Evolutionary conservation across 1,140 invertebrate genomes (phyloP), one percentile per base, ranked within the genome.

Genomic region (Lethrus apterus): DNA sequence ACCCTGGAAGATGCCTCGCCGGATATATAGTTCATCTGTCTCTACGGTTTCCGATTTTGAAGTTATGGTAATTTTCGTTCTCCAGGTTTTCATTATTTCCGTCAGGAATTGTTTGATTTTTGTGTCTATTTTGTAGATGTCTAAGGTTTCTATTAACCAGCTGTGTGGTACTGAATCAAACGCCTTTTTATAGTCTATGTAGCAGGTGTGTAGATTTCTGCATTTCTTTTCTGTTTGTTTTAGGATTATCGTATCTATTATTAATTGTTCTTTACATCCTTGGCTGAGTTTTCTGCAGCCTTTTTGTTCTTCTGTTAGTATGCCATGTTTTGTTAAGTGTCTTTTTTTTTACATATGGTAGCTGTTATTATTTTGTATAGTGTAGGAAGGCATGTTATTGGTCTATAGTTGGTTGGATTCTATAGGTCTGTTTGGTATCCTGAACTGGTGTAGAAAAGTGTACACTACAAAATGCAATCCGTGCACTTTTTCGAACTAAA

Each of bases 181-280:
- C 3, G 51, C 44, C 35, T 58, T 56, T 24, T 48, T 36, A 36
- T 58, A 57, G 23, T 56, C 54, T n/a, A 58, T 54, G 13, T 51
- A 57, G 0, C 44, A 29, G 17, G 31, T 43, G 24, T 44, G 26
- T 9, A 56, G 23, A 21, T 48, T 43, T 43, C 34, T 43, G 9
- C 34, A 44, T 0, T 44, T 48, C 24, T 48, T 40, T 10, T 40
- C 42, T 8, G 41, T 44, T 10, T 54, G 38, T 19, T 48, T 41
- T 7, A 34, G 47, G 18, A 58, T 40, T 24, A 51, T 29, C 3
- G 40, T 38, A 26, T 58, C 51, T 11, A 57, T 50, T 0, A 54
- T 31, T 3, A 54, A 20, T 40, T 51, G 51, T 19, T 56, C 54
- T 33, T 52, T 58, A 31, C 54, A 58, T 0, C 54, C 57, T 29